Base-by-base conservation (phyloP, 92 coral and sea anemone genomes). In the Parazoanthus darwini region DNA sequence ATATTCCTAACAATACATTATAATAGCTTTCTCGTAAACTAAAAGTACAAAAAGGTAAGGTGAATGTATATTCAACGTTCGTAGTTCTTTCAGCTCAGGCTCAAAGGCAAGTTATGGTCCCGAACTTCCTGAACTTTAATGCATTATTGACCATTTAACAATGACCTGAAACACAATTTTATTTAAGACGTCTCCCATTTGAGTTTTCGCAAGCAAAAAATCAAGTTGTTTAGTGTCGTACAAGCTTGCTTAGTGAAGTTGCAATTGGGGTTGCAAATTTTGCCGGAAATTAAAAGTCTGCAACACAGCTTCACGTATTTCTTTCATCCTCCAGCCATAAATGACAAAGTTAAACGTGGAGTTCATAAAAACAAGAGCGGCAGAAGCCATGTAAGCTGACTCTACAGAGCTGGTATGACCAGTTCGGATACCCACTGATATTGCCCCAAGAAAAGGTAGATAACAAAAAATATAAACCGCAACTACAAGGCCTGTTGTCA, bases 271-370 rank as follows among this genome's bases (percentile, higher is more conserved):
- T 33, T 74, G 78, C 16, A 2, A 74, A 74, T 0, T 20, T 44
- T 22, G 56, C 11, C 33, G 37, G 83, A 33, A 79, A 38, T 83
- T 70, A 8, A 84, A 71, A 70, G 44, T 54, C 35, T 71, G 20
- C 5, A 43, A 10, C 38, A 84, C 91, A 23, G 90, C 90, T 33
- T 82, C 78, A 23, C 91, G 91, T 44, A 93, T 92, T 37, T 91
- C 92, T 5, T 88, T 48, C 4, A 91, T 88, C 77, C 94, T 92
- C 93, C 94, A 93, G 59, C 91, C 92, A 70, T 93, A 91, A n/a
- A 93, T 86, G 29, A 92, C 36, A 4, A 92, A 92, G 46, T 93
- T 93, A 3, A 93, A 50, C 8, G 93, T 88, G 36, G 91, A 88
- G 38, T 88, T 72, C 74, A 91, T 85, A 25, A 88, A 88, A 1